Conservation (phyloP, 1,140 invertebrate genomes). For the Trichomalopsis sarcophagae region DNA sequence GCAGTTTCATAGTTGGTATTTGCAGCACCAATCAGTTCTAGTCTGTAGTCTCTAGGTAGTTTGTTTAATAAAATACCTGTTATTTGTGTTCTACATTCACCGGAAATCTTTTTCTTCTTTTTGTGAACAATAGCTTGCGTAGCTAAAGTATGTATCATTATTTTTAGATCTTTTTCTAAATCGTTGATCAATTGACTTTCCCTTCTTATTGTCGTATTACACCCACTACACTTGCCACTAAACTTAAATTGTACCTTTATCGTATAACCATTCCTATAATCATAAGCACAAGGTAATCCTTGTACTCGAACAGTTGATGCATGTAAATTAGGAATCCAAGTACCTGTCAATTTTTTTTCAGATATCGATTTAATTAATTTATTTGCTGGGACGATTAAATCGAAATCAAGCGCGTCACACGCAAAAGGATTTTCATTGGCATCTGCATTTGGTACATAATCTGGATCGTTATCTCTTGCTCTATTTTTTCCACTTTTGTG, state of each 20-base stretch:
- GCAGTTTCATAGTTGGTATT: no score
- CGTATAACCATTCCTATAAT: background rate
- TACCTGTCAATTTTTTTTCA: background rate
- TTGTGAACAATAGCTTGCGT: background rate
- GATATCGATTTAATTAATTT: background rate
- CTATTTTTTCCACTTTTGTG: background rate
- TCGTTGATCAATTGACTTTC: background rate
- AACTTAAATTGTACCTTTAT: background rate
- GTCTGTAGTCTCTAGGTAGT: background rate
- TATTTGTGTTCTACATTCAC: background rate
- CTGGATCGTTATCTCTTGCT: background rate
- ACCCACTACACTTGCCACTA: background rate
- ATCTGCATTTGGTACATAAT: background rate
- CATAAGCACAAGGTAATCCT: background rate
- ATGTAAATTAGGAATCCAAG: background rate
- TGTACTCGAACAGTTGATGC: background rate
- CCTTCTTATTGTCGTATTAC: background rate
- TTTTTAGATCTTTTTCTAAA: background rate
- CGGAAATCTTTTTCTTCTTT: background rate
- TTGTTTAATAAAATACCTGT: background rate
- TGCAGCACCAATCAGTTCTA: background rate
- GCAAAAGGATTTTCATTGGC: background rate
- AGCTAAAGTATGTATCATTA: background rate
- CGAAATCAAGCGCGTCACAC: background rate
- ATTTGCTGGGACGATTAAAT: background rate